Conservation (phyloP, 2,888 invertebrate species). For the Andrena haemorrhoa region DNA sequence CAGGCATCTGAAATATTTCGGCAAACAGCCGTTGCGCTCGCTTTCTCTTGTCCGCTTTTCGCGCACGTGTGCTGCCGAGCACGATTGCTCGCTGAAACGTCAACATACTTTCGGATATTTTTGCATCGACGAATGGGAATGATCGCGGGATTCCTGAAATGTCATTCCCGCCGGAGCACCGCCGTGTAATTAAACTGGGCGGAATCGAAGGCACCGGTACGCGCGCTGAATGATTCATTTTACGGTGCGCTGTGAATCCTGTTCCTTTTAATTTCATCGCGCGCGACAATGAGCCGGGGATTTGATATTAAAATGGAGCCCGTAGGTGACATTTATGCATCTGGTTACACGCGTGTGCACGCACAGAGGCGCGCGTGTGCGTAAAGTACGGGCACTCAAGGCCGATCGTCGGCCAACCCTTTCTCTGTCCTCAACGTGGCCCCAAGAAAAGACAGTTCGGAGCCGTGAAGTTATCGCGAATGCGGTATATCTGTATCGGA, state of each 20-base stretch:
- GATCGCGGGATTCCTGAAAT: background rate
- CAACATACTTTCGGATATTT: background rate
- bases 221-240: background rate
- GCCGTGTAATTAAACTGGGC: background rate
- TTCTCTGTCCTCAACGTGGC: constrained; percentile 60
- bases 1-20: constrained; percentile 34
- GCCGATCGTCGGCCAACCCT: constrained; percentile 72
- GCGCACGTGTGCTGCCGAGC: constrained; percentile 9
- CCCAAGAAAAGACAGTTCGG: constrained; percentile 55
- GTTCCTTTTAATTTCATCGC: background rate
- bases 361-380: constrained; percentile 57
- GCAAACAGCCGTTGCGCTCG: constrained; percentile 22
- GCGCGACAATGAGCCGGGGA: background rate
- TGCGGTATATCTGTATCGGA: constrained; percentile 55
- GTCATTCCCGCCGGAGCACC: too few relatives aligned
- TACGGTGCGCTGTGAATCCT: background rate
- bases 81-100: background rate
- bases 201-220: background rate
- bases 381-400: constrained; percentile 76
- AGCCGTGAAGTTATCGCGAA: constrained; percentile 50
- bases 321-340: constrained; percentile 47
- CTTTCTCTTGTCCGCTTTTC: constrained; percentile 29
- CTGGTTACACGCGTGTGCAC: constrained; percentile 45
- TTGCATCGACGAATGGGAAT: background rate
- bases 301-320: constrained; percentile 37